A percentile compares a stretch with the other conserved stretches of the same genome.
phyloP scores from a whole-genome alignment of 2,888 invertebrate genomes.

The Drosophila crucigera region DNA sequence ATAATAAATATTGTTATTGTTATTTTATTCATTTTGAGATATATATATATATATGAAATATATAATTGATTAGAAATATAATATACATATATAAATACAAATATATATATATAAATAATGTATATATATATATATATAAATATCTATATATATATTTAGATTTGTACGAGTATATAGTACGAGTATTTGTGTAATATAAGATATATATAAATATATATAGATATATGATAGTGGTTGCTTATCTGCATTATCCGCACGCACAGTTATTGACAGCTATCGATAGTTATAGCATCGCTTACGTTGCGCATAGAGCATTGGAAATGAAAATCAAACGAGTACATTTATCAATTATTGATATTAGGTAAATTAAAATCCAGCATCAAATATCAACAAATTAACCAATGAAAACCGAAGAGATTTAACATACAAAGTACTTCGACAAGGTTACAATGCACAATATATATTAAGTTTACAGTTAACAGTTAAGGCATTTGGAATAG shows the following conservation, averaged over 20 bases:
- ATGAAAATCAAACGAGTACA: conserved; percentile 31
- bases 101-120: conserved; percentile 8
- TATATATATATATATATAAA: conserved; percentile 39
- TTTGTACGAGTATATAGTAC: conserved; percentile 41
- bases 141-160: conserved; percentile 42
- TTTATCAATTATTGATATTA: conserved; percentile 6
- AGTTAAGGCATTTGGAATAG: conserved; percentile 41
- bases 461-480: conserved; percentile 40
- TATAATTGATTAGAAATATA: conserved; percentile 28
- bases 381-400: conserved; percentile 34
- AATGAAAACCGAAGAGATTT: conserved; percentile 25
- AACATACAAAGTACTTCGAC: conserved; percentile 12
- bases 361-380: conserved; percentile 17
- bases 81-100: conserved; percentile 26
- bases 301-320: conserved; percentile 39
- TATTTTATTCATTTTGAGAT: conserved; percentile 54
- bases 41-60: conserved; percentile 37
- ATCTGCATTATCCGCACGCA: conserved; percentile 35
- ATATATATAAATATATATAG: conserved; percentile 25
- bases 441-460: conserved; percentile 50
- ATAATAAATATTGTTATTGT: conserved; percentile 74
- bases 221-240: conserved; percentile 40
- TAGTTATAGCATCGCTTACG: conserved; percentile 26
- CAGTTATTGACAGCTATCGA: conserved; percentile 46
- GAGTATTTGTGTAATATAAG: conserved; percentile 33